These are phyloP conservation scores for Brachypodius melanocephalos DNA, from an alignment of 2,113 vertebrate species.

Conservation along the genomic window DNA sequence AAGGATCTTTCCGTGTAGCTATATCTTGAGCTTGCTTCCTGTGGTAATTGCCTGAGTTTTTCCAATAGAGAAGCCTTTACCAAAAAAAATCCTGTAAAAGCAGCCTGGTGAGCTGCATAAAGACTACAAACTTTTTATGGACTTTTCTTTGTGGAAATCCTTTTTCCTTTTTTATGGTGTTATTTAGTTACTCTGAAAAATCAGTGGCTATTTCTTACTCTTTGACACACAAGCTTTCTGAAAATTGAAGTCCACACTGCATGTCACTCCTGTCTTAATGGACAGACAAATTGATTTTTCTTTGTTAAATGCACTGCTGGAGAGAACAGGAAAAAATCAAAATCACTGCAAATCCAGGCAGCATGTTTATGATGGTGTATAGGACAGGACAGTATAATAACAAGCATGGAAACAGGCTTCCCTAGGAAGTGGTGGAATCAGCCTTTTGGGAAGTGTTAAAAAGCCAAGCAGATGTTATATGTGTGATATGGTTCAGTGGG, in stretches of 20 bases:
- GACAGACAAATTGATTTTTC: not conserved
- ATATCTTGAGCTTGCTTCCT: not conserved
- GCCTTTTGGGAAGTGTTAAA: not conserved
- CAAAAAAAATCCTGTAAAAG: not conserved
- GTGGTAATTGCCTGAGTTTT: not conserved
- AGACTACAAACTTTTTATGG: not conserved
- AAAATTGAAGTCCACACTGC: not conserved
- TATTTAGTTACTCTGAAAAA: not conserved
- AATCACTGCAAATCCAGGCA: not conserved
- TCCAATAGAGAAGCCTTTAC: not conserved
- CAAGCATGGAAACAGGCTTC: not conserved
- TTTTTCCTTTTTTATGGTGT: not conserved
- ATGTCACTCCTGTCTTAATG: not conserved
- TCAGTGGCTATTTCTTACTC: not conserved
- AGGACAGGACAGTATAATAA: not conserved
- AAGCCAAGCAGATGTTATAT: not conserved
- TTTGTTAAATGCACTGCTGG: not conserved
- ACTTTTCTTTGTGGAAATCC: not conserved
- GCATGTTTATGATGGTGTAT: fast-evolving
- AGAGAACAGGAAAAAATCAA: not conserved
- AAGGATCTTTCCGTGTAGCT: not conserved
- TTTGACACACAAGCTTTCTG: not conserved
- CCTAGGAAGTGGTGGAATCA: not conserved
- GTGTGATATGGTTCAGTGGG: fast-evolving
- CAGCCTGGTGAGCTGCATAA: not conserved